Percentiles rank a stretch among this genome's conserved stretches.
phyloP scores from a whole-genome alignment of 2,797 vertebrate genomes.

The Pseudopleuronectes americanus region DNA sequence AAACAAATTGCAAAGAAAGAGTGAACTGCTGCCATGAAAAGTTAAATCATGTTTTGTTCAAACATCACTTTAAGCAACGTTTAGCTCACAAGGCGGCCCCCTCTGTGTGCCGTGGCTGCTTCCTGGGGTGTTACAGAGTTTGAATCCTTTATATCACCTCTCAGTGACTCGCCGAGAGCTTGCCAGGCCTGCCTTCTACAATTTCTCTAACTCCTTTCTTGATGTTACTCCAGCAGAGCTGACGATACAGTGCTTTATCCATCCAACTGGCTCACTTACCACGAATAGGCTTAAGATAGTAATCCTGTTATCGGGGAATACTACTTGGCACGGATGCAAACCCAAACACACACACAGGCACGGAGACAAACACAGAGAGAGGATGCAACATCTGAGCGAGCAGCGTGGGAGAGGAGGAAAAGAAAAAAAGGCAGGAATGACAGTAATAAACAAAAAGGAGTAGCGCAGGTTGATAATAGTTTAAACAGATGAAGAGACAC shows the following conservation, averaged over 20 bases:
- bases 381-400: slow-evolving; percentile 25
- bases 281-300: slow-evolving; percentile 80
- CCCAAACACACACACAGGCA: slow-evolving; percentile 27
- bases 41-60: slow-evolving; percentile 26
- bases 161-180: slow-evolving; percentile 48
- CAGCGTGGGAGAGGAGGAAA: slow-evolving; percentile 20
- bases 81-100: slow-evolving; percentile 33
- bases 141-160: slow-evolving; percentile 57
- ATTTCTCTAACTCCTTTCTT: slow-evolving; percentile 71
- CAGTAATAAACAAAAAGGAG: slow-evolving; percentile 20
- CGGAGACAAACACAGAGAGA: slow-evolving; percentile 37
- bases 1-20: not conserved
- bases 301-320: slow-evolving; percentile 81
- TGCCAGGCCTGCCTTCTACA: slow-evolving; percentile 57
- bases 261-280: slow-evolving; percentile 78
- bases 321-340: slow-evolving; percentile 71
- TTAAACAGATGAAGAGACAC: slow-evolving; percentile 27
- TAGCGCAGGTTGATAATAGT: slow-evolving; percentile 21
- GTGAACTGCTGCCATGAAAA: slow-evolving; percentile 21
- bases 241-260: slow-evolving; percentile 73
- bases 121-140: slow-evolving; percentile 36
- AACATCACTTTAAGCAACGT: slow-evolving; percentile 32
- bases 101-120: slow-evolving; percentile 24
- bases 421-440: slow-evolving; percentile 26
- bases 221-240: slow-evolving; percentile 67